Conservation (phyloP, 2,113 vertebrate genomes). For the Gracilinanus agilis region DNA sequence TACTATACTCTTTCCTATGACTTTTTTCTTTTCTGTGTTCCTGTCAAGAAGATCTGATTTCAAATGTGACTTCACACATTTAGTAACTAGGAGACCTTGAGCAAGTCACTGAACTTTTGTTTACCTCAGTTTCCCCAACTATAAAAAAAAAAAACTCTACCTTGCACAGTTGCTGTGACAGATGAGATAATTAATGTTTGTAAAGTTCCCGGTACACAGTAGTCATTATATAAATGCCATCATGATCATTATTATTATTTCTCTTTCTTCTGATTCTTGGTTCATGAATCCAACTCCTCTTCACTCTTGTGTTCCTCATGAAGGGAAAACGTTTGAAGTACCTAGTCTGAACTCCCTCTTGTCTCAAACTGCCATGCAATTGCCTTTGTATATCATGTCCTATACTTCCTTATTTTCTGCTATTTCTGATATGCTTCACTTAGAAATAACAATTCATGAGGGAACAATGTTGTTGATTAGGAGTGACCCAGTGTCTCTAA, state of each 20-base stretch:
- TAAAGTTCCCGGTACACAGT: not conserved
- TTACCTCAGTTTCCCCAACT: not conserved
- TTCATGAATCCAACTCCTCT: not conserved
- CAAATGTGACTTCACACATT: not conserved
- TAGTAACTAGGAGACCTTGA: not conserved
- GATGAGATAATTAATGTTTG: not conserved
- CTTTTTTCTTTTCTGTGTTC: not conserved
- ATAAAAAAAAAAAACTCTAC: not conserved
- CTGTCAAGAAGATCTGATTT: not conserved
- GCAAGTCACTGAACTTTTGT: not conserved
- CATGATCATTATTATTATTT: not conserved
- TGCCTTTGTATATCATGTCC: not conserved
- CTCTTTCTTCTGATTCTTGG: not conserved
- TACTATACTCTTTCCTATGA: not conserved
- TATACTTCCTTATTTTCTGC: not conserved
- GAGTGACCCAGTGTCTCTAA: not conserved
- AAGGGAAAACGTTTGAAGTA: not conserved
- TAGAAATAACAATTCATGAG: not conserved
- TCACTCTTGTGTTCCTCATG: not conserved
- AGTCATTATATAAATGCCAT: not conserved
- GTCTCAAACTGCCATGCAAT: not conserved
- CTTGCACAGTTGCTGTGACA: not conserved
- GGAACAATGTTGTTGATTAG: not conserved
- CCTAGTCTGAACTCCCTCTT: not conserved
- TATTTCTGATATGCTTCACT: not conserved